Conservation (phyloP, 2,888 invertebrate species). For the Euproctis similis region DNA sequence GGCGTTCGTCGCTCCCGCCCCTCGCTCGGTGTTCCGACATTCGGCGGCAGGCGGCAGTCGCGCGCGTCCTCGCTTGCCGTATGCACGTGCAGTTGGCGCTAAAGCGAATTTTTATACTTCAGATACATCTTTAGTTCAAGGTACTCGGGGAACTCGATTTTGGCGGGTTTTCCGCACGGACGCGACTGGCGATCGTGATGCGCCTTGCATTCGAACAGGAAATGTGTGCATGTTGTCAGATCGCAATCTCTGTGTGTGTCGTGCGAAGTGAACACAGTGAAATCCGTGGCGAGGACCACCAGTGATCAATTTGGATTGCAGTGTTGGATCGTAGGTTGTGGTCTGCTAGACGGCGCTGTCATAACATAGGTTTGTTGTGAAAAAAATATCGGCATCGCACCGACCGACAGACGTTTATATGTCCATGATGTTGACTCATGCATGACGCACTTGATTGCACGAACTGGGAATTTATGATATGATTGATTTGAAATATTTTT, state of each 20-base stretch:
- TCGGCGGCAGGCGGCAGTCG: slow-evolving; percentile 45
- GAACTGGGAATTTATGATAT: slow-evolving; percentile 56
- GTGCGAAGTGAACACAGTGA: slow-evolving; percentile 50
- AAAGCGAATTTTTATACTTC: slow-evolving; percentile 26
- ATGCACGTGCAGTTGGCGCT: slow-evolving; percentile 35
- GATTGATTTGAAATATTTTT: too few relatives aligned
- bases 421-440: slow-evolving; percentile 72
- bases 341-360: slow-evolving; percentile 40
- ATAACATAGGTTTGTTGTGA: slow-evolving; percentile 57
- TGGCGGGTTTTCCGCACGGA: slow-evolving; percentile 66
- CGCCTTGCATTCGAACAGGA: slow-evolving; percentile 55
- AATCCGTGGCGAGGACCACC: slow-evolving; percentile 54
- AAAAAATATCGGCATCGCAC: slow-evolving; percentile 53
- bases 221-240: slow-evolving; percentile 59
- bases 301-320: slow-evolving; percentile 70
- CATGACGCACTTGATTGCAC: slow-evolving; percentile 70
- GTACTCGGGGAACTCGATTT: slow-evolving; percentile 59
- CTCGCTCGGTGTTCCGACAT: slow-evolving; percentile 30
- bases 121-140: slow-evolving; percentile 30
- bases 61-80: slow-evolving; percentile 52
- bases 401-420: slow-evolving; percentile 60
- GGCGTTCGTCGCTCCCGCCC: slow-evolving; percentile 58
- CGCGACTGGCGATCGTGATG: slow-evolving; percentile 51
- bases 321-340: slow-evolving; percentile 68
- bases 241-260: slow-evolving; percentile 32